Base-by-base conservation (phyloP, 2,888 invertebrate genomes). In the Ashinkailepas kermadecensis region DNA sequence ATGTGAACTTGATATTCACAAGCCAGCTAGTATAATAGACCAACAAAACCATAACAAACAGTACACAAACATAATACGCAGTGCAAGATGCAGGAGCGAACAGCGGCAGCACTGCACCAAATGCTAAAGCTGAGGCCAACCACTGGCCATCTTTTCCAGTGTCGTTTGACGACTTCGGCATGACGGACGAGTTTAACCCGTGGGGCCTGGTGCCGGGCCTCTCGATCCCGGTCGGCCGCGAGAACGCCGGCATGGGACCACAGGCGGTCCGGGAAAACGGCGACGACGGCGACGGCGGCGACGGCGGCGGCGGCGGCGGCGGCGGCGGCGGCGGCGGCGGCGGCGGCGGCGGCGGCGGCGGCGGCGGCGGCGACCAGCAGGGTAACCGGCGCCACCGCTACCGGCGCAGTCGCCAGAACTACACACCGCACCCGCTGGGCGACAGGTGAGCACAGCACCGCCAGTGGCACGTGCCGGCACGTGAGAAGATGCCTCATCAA, bases 101-200 rank as follows among this genome's bases (percentile, higher is more conserved):
- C 39, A 39, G 39, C 39, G 39, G 39, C 39, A 39, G 2, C 39
- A 39, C 4, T 39, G 39, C 4, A 39, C 39, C 39, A 39, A 39
- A 39, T 39, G 4, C 39, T 39, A 39, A 39, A 39, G 39, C 39
- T 39, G 39, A 4, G 15, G 64, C 15, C 64, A 15, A 7, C 64
- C 18, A 8, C 21, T 64, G 18, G 8, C 8, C 64, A 18, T 9
- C 10, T n/a, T 18, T 23, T 12, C 4, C 81, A 84, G 84, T 84
- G 78, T 58, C 78, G 13, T 82, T 84, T 81, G 84, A 83, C 56
- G 81, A 78, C 13, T 82, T 84, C 25, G 83, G 83, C 39, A 80
- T 81, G 80, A 83, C 83, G 80, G 83, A 82, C 12, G 81, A 81
- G 13, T 65, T 80, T 18, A 84, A 84, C 80, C 83, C 82, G 18